phyloP scores from a whole-genome alignment of 2,797 vertebrate species.

The Helicolenus hilgendorfi region DNA sequence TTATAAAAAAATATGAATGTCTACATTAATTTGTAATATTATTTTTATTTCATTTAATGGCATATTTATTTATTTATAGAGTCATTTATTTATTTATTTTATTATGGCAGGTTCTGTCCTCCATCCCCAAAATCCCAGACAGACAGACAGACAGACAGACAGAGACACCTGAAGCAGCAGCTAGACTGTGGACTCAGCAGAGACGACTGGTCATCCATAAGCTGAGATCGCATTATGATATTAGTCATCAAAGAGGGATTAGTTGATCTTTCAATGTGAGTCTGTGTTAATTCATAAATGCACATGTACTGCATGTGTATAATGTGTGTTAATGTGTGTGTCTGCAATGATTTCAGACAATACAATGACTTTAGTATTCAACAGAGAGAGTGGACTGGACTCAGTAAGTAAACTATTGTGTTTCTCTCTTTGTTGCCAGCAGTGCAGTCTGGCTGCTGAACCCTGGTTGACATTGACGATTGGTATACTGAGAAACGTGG shows the following conservation, averaged over 20 bases:
- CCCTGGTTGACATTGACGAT: neutral
- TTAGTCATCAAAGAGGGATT: conserved; percentile 51
- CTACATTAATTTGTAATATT: neutral
- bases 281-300: neutral
- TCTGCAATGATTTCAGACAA: neutral
- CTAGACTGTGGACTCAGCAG: conserved; percentile 63
- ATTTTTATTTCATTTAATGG: neutral
- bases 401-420: neutral
- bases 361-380: neutral
- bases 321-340: neutral
- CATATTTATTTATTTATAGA: neutral
- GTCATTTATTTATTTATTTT: neutral
- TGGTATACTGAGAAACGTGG: conserved; percentile 5
- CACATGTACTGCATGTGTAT: neutral
- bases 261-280: conserved; percentile 49
- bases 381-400: neutral
- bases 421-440: neutral
- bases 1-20: neutral
- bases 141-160: conserved; percentile 13
- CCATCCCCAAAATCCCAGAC: neutral
- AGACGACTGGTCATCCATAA: conserved; percentile 28
- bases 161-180: conserved; percentile 27
- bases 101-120: neutral
- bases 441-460: conserved; percentile 12
- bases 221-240: conserved; percentile 62